These are phyloP conservation scores for Hirtodrosophila alboralis DNA, from an alignment of 2,888 invertebrate genomes.

Conservation along the genomic window DNA sequence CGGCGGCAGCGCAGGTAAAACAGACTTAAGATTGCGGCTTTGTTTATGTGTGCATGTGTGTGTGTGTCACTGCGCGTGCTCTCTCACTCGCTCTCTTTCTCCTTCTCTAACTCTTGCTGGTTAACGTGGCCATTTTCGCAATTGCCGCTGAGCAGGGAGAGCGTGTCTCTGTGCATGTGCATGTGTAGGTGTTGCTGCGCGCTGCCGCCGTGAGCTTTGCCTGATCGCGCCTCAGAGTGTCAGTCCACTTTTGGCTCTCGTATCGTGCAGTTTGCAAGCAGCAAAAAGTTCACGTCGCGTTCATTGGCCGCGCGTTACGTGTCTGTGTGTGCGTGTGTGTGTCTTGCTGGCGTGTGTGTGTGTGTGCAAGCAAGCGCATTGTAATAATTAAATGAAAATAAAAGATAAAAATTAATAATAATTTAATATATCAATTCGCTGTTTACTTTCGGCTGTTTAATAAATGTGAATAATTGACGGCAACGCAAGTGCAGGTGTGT, in stretches of 20 bases:
- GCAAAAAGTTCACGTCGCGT: constrained; percentile 50
- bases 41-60: constrained; percentile 11
- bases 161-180: constrained; percentile 19
- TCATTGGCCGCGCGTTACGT: constrained; percentile 57
- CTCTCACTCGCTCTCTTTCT: constrained; percentile 10
- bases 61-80: constrained; percentile 11
- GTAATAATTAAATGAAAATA: constrained; percentile 50
- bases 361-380: constrained; percentile 21
- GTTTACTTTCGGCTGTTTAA: constrained; percentile 34
- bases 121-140: constrained; percentile 53
- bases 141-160: constrained; percentile 36
- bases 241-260: constrained; percentile 73
- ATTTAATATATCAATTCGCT: constrained; percentile 32
- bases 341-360: constrained; percentile 8
- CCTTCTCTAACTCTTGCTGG: constrained; percentile 19
- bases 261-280: constrained; percentile 59
- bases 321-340: constrained; percentile 26
- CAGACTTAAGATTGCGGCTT: constrained; percentile 52
- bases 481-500: constrained; percentile 14
- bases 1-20: constrained; percentile 47
- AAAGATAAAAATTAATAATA: constrained; percentile 47
- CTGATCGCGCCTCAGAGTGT: constrained; percentile 63
- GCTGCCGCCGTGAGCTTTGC: constrained; percentile 66
- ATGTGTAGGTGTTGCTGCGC: constrained; percentile 47
- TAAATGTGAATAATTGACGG: constrained; percentile 41